phyloP scores from a whole-genome alignment of 1,140 invertebrate genomes.

The Himalopsyche phryganea region DNA sequence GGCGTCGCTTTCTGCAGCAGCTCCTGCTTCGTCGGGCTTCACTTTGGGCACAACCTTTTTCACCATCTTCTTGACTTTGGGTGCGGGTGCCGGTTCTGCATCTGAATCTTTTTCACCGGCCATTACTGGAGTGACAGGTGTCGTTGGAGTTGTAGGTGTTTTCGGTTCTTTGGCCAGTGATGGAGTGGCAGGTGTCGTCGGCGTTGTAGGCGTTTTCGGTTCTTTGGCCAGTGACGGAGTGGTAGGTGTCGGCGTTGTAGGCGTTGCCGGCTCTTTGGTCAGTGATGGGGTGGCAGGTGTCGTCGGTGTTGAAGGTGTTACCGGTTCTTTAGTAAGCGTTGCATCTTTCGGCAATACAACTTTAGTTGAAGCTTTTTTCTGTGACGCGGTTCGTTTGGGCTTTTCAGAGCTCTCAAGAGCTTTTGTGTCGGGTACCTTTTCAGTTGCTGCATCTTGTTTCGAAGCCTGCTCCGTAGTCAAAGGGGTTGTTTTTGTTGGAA shows the following conservation, averaged over 20 bases:
- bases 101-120: slow-evolving; percentile 22
- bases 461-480: background rate
- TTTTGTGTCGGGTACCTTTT: slow-evolving; percentile 12
- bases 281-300: slow-evolving; percentile 7
- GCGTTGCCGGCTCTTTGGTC: slow-evolving; percentile 3
- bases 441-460: slow-evolving; percentile 5
- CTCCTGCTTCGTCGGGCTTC: slow-evolving; percentile 33
- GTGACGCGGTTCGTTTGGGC: background rate
- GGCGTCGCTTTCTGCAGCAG: slow-evolving; percentile 37
- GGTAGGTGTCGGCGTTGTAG: background rate
- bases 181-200: slow-evolving; percentile 17
- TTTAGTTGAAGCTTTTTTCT: background rate
- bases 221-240: slow-evolving; percentile 9
- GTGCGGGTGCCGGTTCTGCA: slow-evolving; percentile 26
- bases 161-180: slow-evolving; percentile 3
- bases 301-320: slow-evolving; percentile 26
- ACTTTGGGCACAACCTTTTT: slow-evolving; percentile 40
- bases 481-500: slow-evolving; percentile 15
- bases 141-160: slow-evolving; percentile 1
- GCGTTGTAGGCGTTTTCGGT: slow-evolving; percentile 21
- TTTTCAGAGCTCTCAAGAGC: slow-evolving; percentile 1
- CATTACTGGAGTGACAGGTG: slow-evolving; percentile 4
- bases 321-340: background rate
- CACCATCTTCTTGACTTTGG: slow-evolving; percentile 47
- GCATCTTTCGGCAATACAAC: background rate